Base-by-base conservation (phyloP, 2,113 vertebrate genomes). In the Phoxinus phoxinus region DNA sequence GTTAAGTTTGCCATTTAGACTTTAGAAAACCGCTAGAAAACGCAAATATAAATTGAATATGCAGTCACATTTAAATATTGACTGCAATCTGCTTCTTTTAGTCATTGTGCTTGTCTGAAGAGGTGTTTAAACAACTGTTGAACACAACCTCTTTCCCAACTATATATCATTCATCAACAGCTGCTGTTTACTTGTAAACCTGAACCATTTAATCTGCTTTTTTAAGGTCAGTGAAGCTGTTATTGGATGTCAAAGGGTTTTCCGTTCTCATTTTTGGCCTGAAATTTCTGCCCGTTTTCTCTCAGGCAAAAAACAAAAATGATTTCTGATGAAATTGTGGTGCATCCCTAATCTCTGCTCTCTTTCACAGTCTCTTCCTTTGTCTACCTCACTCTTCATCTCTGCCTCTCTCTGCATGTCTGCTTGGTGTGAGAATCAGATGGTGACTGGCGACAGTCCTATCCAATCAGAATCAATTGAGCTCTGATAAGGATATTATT, bases 381-480 rank as follows among this genome's bases (percentile, higher is more conserved):
- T 79, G 61, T 72, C 58, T 32, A 3, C 1, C 44, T 83, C 27
- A 53, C 81, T 74, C 13, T 56, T 85, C 32, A 9, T 56, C 61
- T 56, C 46, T 74, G 23, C 51, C 46, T 83, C 11, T 37, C 41
- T 53, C 56, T 44, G 25, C 59, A 44, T 71, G 27, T 79, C 81
- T 63, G 37, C 85, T 81, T 71, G 37, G 48, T 80, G 44, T 71
- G 77, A 79, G 46, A 86, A 65, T 86, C 83, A 56, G 37, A 44
- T 78, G 25, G 17, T 79, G 85, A 78, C 81, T 86, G 85, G 69
- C 71, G 53, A 86, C 71, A 81, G 85, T 82, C 44, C 58, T 27
- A 30, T 86, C 72, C 82, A 86, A 35, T 86, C 83, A 84, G 77
- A 63, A 81, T 86, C 67, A 85, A 61, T 80, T 46, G 37, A 81